These are phyloP conservation scores for Chironomus tentans DNA, from an alignment of 2,888 invertebrate genomes.

Conservation along the genomic window DNA sequence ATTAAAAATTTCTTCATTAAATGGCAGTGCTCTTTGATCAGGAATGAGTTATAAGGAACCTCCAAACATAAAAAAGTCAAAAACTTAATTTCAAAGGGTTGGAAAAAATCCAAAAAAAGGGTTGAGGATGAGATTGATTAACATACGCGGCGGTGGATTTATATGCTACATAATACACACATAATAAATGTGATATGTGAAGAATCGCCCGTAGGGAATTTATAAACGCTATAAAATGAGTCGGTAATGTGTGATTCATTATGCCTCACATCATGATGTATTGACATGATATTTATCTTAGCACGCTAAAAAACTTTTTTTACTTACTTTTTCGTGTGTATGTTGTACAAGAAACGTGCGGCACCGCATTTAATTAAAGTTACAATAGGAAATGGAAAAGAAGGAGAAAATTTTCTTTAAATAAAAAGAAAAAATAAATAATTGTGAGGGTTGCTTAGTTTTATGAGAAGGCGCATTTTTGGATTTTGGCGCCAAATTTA, in stretches of 20 bases:
- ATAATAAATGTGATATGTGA: neutral
- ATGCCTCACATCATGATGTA: conserved; percentile 10
- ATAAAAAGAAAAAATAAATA: neutral
- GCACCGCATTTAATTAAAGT: conserved; percentile 5
- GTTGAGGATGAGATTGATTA: conserved; percentile 15
- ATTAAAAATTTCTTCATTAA: too few relatives aligned
- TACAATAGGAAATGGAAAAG: neutral
- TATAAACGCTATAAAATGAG: neutral
- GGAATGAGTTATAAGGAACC: too few relatives aligned
- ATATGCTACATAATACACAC: neutral
- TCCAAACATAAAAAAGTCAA: too few relatives aligned
- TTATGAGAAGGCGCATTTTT: neutral
- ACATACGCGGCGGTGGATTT: neutral
- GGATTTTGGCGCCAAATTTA: neutral
- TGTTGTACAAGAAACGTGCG: neutral
- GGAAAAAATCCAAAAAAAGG: neutral
- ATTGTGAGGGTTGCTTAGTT: neutral
- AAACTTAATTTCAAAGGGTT: too few relatives aligned
- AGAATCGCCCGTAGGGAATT: conserved; percentile 11
- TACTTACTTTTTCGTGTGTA: neutral
- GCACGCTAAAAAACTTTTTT: neutral
- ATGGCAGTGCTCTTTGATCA: too few relatives aligned
- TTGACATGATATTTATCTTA: conserved; percentile 18
- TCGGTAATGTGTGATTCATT: conserved; percentile 14
- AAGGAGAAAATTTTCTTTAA: neutral